Evolutionary conservation across 1,140 invertebrate genomes (phyloP), one percentile per base, ranked within the genome.

Genomic region (Lepidostoma basale): DNA sequence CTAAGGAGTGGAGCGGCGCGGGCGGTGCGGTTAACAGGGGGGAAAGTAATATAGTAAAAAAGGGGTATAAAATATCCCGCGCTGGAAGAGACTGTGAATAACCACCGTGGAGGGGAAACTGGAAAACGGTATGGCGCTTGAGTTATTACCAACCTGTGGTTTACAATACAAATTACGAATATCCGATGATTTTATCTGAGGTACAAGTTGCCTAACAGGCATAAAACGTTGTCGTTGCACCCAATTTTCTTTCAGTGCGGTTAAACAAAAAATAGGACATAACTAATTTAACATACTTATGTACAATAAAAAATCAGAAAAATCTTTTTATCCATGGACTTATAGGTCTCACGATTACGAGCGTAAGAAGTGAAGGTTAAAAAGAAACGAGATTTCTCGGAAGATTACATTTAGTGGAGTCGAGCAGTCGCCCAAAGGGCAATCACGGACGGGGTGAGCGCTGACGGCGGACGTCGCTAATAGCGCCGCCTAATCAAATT

Each of bases 91-190:
- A 72, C 65, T 72, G 66, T 54, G 69, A 68, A 68, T 68, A 72
- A 70, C 69, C 42, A 64, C 42, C 33, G 66, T 68, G 65, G 58
- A 62, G 44, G 33, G 62, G 62, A 72, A 59, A 63, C 60, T 26
- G 49, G 63, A 60, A 62, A 58, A 58, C 44, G 52, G 60, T 60
- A 59, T 56, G 49, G 23, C 49, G 54, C 49, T 60, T 72, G 70
- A 72, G 52, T 72, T 68, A 72, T 69, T 36, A 47, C 70, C 70
- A 72, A 72, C 70, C 70, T 72, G 70, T 72, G 62, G 70, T 72
- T 54, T 59, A 65, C n/a, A n/a, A n/a, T n/a, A n/a, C n/a, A n/a
- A n/a, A n/a, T n/a, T n/a, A n/a, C n/a, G n/a, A n/a, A n/a, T n/a
- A n/a, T n/a, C n/a, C n/a, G n/a, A n/a, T n/a, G n/a, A n/a, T n/a